Conservation (phyloP, 2,888 invertebrate species). For the Meandrusa payeni region DNA sequence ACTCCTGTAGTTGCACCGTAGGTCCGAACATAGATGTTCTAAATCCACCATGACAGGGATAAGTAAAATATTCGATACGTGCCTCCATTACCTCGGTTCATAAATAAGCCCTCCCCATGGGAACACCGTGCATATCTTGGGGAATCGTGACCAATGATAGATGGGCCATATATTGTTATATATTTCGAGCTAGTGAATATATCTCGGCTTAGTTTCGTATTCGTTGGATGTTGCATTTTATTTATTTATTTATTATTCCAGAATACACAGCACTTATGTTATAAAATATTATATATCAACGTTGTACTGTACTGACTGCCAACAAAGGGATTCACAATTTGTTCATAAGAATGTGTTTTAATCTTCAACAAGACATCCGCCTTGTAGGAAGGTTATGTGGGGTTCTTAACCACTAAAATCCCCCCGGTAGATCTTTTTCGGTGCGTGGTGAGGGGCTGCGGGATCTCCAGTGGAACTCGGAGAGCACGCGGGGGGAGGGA, state of each 20-base stretch:
- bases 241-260: too few species aligned
- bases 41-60: constrained; percentile 30
- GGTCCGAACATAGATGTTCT: constrained; percentile 22
- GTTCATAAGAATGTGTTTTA: too few species aligned
- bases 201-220: constrained; percentile 11
- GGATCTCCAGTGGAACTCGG: too few species aligned
- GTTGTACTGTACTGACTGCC: too few species aligned
- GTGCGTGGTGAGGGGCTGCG: too few species aligned
- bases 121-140: constrained; percentile 31
- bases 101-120: constrained; percentile 33
- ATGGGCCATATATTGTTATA: constrained; percentile 30
- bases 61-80: constrained; percentile 41
- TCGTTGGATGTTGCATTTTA: constrained; percentile 12
- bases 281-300: too few species aligned
- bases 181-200: constrained; percentile 16
- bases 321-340: too few species aligned
- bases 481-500: too few species aligned
- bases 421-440: too few species aligned
- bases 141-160: constrained; percentile 40
- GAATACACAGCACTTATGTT: neutral
- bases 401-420: too few species aligned
- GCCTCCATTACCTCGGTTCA: constrained; percentile 38
- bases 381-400: too few species aligned
- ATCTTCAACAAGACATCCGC: too few species aligned
- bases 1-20: constrained; percentile 2